These are phyloP conservation scores for Euzetes globulus DNA, from an alignment of 2,888 invertebrate genomes.

Conservation along the genomic window DNA sequence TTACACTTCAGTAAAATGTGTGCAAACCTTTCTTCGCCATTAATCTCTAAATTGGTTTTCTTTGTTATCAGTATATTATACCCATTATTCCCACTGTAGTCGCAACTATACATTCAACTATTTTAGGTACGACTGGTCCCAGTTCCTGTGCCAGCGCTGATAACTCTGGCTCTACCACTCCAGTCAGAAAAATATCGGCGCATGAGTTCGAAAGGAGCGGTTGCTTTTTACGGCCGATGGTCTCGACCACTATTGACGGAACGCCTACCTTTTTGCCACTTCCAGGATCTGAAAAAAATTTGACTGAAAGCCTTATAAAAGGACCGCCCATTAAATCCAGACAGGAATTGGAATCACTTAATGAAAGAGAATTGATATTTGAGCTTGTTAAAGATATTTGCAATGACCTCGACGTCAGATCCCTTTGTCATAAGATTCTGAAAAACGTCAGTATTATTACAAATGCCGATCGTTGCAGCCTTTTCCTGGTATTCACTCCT, in stretches of 20 bases:
- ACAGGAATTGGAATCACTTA: slow-evolving; percentile 67
- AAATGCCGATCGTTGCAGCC: slow-evolving; percentile 82
- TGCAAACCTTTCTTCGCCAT: neutral
- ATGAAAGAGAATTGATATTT: slow-evolving; percentile 89
- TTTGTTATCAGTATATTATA: neutral
- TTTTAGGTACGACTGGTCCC: slow-evolving; percentile 4
- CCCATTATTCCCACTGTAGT: neutral
- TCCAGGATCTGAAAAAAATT: slow-evolving; percentile 35
- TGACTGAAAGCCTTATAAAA: neutral
- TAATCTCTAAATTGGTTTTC: neutral
- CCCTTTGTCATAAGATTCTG: slow-evolving; percentile 84
- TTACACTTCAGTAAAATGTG: slow-evolving; percentile 6
- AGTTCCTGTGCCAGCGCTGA: slow-evolving; percentile 55
- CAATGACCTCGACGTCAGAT: slow-evolving; percentile 86
- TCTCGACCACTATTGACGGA: slow-evolving; percentile 79
- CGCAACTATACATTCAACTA: slow-evolving; percentile 10
- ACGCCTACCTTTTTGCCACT: slow-evolving; percentile 75
- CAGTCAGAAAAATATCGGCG: slow-evolving; percentile 85
- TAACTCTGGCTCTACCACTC: slow-evolving; percentile 77
- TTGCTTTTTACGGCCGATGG: slow-evolving; percentile 72
- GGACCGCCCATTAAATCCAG: slow-evolving; percentile 34
- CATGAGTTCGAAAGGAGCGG: slow-evolving; percentile 93
- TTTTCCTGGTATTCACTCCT: slow-evolving; percentile 59
- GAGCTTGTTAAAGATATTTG: slow-evolving; percentile 94
- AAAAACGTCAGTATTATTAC: slow-evolving; percentile 87